Evolutionary conservation across 2,113 vertebrate species (phyloP), one percentile per base, ranked within the genome.

Genomic region (Nyctibius bracteatus): DNA sequence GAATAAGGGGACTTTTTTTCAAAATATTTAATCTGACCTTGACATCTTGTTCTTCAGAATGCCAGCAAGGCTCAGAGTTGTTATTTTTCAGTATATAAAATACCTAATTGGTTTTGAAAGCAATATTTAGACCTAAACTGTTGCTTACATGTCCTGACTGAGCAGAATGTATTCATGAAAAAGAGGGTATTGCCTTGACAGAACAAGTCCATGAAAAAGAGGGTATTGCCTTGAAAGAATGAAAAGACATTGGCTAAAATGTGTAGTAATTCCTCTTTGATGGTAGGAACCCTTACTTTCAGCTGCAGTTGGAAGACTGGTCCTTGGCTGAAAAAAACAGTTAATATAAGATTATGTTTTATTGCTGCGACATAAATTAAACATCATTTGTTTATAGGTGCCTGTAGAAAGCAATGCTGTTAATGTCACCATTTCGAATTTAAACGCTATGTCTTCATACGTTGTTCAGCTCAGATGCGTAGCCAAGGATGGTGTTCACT

Each of bases 391-490:
- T 57, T 95, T 94, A 51, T 78, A 97, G 96, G 94, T 95, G 21
- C n/a, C 90, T n/a, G 47, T 91, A 75, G 75, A 81, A 94, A 95
- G 5, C 24, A 86, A 79, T 49, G 61, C 15, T 62, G 65, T 43
- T 73, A 95, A 94, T 73, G 44, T 72, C 85, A 97, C 85, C 41
- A 35, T 97, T 91, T 72, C 30, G 6, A 77, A 88, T 68, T 51
- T 97, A 96, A 96, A 94, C 41, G 37, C 78, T 71, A 30, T 5
- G 11, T 89, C 96, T 72, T 96, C 96, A 33, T 97, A 97, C 16
- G 11, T 93, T 43, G 47, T 94, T 90, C 94, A 96, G 79, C 81
- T 97, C 68, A 95, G 93, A 95, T 97, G 97, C 55, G 27, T 74
- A 65, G 65, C 43, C 58, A 85, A 66, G 30, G 52, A 81, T 43